Percentiles rank a stretch among this genome's conserved stretches.
Evolutionary conservation across 2,113 vertebrate species (phyloP).

Genomic region (Polyodon spathula): DNA sequence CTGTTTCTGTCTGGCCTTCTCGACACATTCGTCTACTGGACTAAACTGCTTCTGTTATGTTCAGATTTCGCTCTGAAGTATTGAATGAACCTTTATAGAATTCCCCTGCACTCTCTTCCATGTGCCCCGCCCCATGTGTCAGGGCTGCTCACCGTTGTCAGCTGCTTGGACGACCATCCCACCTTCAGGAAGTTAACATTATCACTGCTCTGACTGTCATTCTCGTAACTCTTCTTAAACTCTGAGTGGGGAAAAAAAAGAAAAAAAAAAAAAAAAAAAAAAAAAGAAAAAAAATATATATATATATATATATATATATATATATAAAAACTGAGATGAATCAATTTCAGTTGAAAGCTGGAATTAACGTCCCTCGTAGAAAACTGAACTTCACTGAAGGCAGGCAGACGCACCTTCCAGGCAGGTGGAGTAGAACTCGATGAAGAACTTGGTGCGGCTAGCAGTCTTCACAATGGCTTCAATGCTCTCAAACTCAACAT

Average conservation of each 20-base stretch:
- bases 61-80: not conserved
- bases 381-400: too few relatives aligned
- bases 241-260: slow-evolving; percentile 43
- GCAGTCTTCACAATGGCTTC: slow-evolving; percentile 94
- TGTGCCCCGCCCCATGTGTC: too few relatives aligned
- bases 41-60: not conserved
- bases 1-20: too few relatives aligned
- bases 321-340: too few relatives aligned
- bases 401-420: slow-evolving; percentile 70
- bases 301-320: too few relatives aligned
- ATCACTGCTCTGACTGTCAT: slow-evolving; percentile 90
- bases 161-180: slow-evolving; percentile 88
- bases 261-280: not conserved
- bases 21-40: too few relatives aligned
- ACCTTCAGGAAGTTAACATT: slow-evolving; percentile 93
- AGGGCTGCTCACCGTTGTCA: slow-evolving; percentile 79
- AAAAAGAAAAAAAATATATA: not conserved
- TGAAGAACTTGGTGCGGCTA: slow-evolving; percentile 94
- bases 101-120: too few relatives aligned
- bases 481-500: slow-evolving; percentile 89
- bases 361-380: too few relatives aligned
- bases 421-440: slow-evolving; percentile 92
- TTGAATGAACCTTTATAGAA: too few relatives aligned
- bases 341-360: too few relatives aligned
- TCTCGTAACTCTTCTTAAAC: slow-evolving; percentile 94